Evolutionary conservation across 2,797 vertebrate species (phyloP).

Genomic region (Thamnophis elegans): DNA sequence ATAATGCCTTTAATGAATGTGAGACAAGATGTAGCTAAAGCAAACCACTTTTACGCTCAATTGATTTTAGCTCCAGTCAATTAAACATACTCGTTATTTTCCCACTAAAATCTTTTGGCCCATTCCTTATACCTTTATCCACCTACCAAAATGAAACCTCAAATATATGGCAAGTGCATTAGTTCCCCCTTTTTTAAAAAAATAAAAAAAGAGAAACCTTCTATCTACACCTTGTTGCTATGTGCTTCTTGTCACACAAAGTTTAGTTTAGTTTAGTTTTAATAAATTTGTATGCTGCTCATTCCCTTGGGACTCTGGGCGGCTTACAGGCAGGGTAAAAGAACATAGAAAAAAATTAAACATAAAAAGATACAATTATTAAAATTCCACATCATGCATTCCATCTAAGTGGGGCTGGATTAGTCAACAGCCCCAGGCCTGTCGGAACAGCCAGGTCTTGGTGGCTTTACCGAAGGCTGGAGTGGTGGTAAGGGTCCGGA

Average conservation of each 20-base stretch:
- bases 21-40: background rate
- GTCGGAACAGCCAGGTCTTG: too few relatives aligned
- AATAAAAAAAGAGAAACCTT: background rate
- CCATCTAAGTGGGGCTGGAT: too few relatives aligned
- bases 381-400: too few relatives aligned
- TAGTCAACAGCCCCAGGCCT: too few relatives aligned
- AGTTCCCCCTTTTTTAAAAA: background rate
- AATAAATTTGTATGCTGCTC: too few relatives aligned
- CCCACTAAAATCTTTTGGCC: background rate
- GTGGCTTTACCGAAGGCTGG: too few relatives aligned
- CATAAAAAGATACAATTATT: too few relatives aligned
- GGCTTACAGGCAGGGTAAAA: too few relatives aligned
- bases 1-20: constrained; percentile 30
- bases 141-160: background rate
- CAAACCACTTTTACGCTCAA: background rate
- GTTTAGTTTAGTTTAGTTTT: too few relatives aligned
- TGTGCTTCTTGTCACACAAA: background rate
- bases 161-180: background rate
- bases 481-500: too few relatives aligned
- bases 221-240: background rate
- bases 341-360: too few relatives aligned
- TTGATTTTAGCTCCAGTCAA: background rate
- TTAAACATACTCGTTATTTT: background rate
- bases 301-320: too few relatives aligned
- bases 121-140: background rate